Evolutionary conservation across 2,888 invertebrate species (phyloP).

Genomic region (Amphipyra tragopoginis): DNA sequence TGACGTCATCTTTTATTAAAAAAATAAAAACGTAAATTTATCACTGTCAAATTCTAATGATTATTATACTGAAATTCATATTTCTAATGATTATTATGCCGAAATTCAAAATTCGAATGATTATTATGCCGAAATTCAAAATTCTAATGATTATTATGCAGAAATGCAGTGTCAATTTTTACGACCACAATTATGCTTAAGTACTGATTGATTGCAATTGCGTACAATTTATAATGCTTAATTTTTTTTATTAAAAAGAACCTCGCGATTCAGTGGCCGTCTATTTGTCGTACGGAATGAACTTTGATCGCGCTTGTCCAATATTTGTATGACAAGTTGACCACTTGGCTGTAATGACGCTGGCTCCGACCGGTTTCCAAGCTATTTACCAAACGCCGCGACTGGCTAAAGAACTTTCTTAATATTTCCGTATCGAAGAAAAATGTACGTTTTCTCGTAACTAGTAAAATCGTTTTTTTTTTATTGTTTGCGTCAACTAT

Average conservation of each 20-base stretch:
- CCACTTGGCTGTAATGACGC: neutral
- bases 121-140: neutral
- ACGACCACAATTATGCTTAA: conserved; percentile 7
- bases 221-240: conserved; percentile 28
- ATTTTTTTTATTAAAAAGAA: neutral
- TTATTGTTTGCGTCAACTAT: conserved; percentile 1
- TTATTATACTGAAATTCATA: too few relatives aligned
- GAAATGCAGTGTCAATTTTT: conserved; percentile 1
- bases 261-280: conserved; percentile 5
- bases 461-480: conserved; percentile 1
- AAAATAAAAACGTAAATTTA: too few relatives aligned
- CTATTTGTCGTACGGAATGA: conserved; percentile 25
- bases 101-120: neutral
- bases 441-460: conserved; percentile 6
- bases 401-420: neutral
- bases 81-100: too few relatives aligned
- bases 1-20: too few relatives aligned
- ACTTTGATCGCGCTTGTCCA: conserved; percentile 40
- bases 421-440: neutral
- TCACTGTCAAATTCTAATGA: too few relatives aligned
- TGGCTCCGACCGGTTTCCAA: conserved; percentile 31
- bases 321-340: conserved; percentile 25
- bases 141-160: neutral
- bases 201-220: neutral
- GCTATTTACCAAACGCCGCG: conserved; percentile 11